Evolutionary conservation across 2,113 vertebrate species (phyloP), one percentile per base, ranked within the genome.

Genomic region (Cyrtonyx montezumae): DNA sequence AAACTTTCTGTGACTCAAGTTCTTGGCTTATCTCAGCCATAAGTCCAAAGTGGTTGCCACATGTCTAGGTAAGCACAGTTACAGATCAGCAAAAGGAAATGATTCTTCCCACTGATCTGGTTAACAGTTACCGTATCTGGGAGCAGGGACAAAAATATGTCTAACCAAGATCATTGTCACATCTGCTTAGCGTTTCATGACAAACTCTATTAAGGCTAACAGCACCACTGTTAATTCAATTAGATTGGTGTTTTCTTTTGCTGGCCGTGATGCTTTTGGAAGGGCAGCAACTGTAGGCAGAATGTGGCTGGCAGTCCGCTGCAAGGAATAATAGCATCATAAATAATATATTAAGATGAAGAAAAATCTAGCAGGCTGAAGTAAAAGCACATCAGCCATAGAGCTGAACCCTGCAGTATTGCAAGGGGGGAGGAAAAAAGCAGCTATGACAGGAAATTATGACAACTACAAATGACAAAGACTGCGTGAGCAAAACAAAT

Each of bases 1-100:
- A 97, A 96, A 95, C 96, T 96, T 97, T 90, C 95, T 88, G 83
- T 90, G 95, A 76, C 93, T 97, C 93, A 95, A 63, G 53, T 96
- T 91, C 79, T 93, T 92, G 62, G 48, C 71, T 95, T 86, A 87
- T 95, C 96, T 96, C 92, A 96, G 87, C 84, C 8, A 32, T 71
- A 89, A 89, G 68, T 90, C 87, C 86, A 91, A 97, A 94, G 83
- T 8, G 25, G 94, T 82, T 74, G 49, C 87, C 88, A 88, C 79
- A 49, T 93, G 34, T 96, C 79, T 85, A 66, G 78, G 63, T 95
- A 93, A 96, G 58, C 77, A 82, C 67, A 84, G 79, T 69, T 84
- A 92, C 81, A 67, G 51, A 92, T 94, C 80, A 89, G 65, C 78
- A 87, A 79, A 90, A 81, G 87, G 63, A 77, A 96, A 93, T 86